These are phyloP conservation scores for Amphiduros pacificus DNA, from an alignment of 2,888 invertebrate species.

Conservation along the genomic window DNA sequence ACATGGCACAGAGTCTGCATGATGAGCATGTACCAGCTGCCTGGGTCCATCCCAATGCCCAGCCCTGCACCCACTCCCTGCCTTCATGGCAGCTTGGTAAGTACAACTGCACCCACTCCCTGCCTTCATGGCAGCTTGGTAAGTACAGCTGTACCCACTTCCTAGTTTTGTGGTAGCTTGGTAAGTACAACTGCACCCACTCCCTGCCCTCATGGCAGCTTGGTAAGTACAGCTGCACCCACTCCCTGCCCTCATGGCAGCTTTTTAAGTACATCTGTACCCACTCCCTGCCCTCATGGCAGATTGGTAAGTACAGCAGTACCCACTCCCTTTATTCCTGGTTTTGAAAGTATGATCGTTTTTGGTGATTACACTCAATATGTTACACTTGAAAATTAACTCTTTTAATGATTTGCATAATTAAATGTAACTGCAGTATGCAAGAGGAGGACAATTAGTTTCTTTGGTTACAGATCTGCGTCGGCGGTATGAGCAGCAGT, in stretches of 20 bases:
- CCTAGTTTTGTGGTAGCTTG: too few relatives aligned
- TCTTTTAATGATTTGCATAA: too few relatives aligned
- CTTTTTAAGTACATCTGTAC: background rate
- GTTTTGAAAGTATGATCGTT: too few relatives aligned
- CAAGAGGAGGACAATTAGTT: background rate
- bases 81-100: slow-evolving; percentile 53
- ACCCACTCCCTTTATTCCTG: too few relatives aligned
- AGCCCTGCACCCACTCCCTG: slow-evolving; percentile 54
- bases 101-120: slow-evolving; percentile 7
- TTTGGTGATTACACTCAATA: too few relatives aligned
- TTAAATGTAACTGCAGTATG: background rate
- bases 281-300: background rate
- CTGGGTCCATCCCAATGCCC: slow-evolving; percentile 55
- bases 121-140: too few relatives aligned
- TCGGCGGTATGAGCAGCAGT: slow-evolving; percentile 46
- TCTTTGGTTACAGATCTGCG: slow-evolving; percentile 40
- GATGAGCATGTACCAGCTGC: slow-evolving; percentile 52
- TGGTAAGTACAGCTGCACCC: slow-evolving; percentile 37
- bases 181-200: too few relatives aligned
- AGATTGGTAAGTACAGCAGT: too few relatives aligned
- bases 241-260: too few relatives aligned
- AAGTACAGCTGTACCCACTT: too few relatives aligned
- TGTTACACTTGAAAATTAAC: too few relatives aligned
- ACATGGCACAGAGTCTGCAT: slow-evolving; percentile 43
- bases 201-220: slow-evolving; percentile 52